Percentiles rank a stretch among this genome's conserved stretches.
phyloP scores from a whole-genome alignment of 1,140 invertebrate genomes.

The Orius laevigatus region DNA sequence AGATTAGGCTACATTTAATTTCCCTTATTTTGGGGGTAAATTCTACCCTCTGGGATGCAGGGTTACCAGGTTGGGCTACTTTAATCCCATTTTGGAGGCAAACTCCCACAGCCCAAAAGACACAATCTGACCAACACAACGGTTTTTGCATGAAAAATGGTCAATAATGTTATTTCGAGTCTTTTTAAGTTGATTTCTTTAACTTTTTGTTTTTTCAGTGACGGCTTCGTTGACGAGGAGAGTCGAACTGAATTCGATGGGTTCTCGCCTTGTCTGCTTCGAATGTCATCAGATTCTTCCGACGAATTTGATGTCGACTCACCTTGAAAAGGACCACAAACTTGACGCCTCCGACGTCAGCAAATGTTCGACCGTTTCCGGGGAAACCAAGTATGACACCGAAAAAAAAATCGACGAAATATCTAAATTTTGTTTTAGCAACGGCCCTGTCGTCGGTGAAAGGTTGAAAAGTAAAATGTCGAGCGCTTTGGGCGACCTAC shows the following conservation, averaged over 20 bases:
- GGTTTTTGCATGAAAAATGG: too few species aligned
- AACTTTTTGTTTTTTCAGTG: conserved; percentile 18
- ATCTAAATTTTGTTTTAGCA: conserved; percentile 6
- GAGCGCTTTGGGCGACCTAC: conserved; percentile 20
- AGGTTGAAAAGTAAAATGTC: conserved; percentile 23
- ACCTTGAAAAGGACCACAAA: conserved; percentile 11
- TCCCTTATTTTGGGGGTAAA: too few species aligned
- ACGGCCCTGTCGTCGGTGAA: conserved; percentile 14
- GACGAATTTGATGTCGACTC: conserved; percentile 9
- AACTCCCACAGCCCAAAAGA: too few species aligned
- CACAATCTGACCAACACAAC: too few species aligned
- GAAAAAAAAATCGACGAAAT: neutral
- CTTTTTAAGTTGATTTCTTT: conserved; percentile 23
- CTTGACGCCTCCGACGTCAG: neutral
- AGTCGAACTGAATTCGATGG: conserved; percentile 4
- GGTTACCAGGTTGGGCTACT: too few species aligned
- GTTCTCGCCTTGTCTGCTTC: conserved; percentile 12
- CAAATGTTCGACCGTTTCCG: conserved; percentile 9
- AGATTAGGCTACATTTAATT: too few species aligned
- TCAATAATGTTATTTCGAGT: too few species aligned
- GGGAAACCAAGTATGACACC: conserved; percentile 4
- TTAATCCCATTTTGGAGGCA: too few species aligned
- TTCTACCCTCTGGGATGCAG: too few species aligned
- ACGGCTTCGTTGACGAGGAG: conserved; percentile 2
- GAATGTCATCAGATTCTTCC: conserved; percentile 12